Evolutionary conservation across 2,113 vertebrate species (phyloP).

Genomic region (Chaetura pelagica): DNA sequence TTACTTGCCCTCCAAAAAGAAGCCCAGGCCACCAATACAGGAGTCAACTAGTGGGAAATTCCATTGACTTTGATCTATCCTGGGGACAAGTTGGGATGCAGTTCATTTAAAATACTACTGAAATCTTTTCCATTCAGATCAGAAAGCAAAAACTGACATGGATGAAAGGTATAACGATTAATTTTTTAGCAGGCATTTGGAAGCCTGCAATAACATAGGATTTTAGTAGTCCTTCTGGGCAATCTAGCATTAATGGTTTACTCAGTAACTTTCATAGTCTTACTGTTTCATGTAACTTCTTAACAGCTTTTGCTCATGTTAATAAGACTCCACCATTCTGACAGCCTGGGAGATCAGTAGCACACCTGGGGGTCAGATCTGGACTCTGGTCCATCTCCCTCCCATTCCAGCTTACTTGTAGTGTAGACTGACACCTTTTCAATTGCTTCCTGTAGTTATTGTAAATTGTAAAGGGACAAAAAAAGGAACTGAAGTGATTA

Average conservation of each 20-base stretch:
- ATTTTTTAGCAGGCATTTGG: neutral
- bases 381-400: neutral
- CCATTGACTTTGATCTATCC: neutral
- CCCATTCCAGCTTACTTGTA: neutral
- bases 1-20: neutral
- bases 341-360: neutral
- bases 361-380: neutral
- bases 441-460: neutral
- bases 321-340: neutral
- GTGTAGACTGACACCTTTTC: neutral
- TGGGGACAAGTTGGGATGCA: neutral
- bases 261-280: neutral
- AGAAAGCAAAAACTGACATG: neutral
- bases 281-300: neutral
- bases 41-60: neutral
- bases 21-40: neutral
- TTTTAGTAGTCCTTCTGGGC: neutral
- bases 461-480: neutral
- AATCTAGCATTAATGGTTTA: neutral
- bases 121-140: neutral
- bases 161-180: neutral
- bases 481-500: neutral
- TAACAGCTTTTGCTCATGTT: neutral
- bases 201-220: neutral
- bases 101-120: neutral